Conservation (phyloP, 2,113 vertebrate genomes). For the Salvator merianae region DNA sequence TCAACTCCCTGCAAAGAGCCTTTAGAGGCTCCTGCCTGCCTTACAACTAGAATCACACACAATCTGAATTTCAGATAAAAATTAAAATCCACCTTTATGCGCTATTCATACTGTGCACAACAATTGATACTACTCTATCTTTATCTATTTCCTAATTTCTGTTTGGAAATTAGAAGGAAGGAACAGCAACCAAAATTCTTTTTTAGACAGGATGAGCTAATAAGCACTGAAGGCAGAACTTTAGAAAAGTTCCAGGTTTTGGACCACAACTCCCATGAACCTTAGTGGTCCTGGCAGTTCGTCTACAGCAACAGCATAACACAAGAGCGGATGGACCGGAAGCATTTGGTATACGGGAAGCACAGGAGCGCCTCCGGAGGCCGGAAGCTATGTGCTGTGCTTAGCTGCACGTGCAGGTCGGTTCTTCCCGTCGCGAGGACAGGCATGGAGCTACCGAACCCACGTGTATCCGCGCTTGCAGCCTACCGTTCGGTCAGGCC, state of each 20-base stretch:
- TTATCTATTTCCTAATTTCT: too few relatives aligned
- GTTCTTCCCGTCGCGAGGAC: neutral
- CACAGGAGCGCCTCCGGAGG: neutral
- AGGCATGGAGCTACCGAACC: neutral
- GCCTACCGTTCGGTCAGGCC: constrained; percentile 35
- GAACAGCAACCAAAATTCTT: neutral
- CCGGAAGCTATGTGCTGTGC: neutral
- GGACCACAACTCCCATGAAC: too few relatives aligned
- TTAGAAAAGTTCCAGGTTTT: too few relatives aligned
- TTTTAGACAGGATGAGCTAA: neutral
- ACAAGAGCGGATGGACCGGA: neutral
- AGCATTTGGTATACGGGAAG: neutral
- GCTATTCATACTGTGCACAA: neutral
- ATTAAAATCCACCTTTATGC: neutral
- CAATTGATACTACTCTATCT: too few relatives aligned
- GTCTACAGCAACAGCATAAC: neutral
- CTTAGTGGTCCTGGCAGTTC: too few relatives aligned
- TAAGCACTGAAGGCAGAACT: too few relatives aligned
- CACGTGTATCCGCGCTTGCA: constrained; percentile 47
- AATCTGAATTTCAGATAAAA: neutral
- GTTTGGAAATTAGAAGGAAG: too few relatives aligned
- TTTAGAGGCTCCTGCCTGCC: too few relatives aligned
- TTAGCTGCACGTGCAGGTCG: accelerated
- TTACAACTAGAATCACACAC: neutral
- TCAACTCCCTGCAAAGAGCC: too few relatives aligned